Evolutionary conservation across 2,888 invertebrate genomes (phyloP), one percentile per base, ranked within the genome.

Genomic region (Carabus problematicus): DNA sequence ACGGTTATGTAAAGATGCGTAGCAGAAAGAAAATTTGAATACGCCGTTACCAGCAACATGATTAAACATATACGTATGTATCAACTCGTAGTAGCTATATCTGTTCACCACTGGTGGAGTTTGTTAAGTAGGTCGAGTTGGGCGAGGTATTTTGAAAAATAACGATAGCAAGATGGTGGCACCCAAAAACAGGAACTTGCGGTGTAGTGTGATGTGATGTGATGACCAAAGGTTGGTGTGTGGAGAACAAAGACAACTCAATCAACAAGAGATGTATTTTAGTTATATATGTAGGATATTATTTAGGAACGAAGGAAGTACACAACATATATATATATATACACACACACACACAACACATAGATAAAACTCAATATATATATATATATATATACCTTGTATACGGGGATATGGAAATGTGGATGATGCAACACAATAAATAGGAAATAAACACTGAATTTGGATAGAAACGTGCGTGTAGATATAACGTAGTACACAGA

Each of bases 21-120:
- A 55, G 62, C 52, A 62, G 62, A 39, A 49, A 49, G 62, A 47
- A 62, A 69, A 69, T 68, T 59, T 55, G 56, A 69, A 52, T 41
- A 63, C 59, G 62, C 41, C 41, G 62, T 12, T 55, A 62, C 56
- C 62, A 70, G 47, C 55, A 63, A 63, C 16, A 39, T 66, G n/a
- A n/a, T n/a, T n/a, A n/a, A n/a, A n/a, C n/a, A 18, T 19, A 9
- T 52, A 52, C 14, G n/a, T 52, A 18, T 19, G 52, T 14, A n/a
- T 16, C 12, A 18, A 52, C 52, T 52, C 19, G 16, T 52, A 52
- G 16, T 52, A 14, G 29, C 29, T 52, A 52, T 52, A 52, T 52
- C 52, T 18, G 52, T 52, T 52, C 52, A 52, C 52, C 52, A 52
- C 42, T 42, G 39, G n/a, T 39, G 18, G 16, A 41, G 18, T 49